Percentiles rank a stretch among this genome's conserved stretches.
Conservation (phyloP, 2,797 vertebrate species). For the Helostoma temminkii region DNA sequence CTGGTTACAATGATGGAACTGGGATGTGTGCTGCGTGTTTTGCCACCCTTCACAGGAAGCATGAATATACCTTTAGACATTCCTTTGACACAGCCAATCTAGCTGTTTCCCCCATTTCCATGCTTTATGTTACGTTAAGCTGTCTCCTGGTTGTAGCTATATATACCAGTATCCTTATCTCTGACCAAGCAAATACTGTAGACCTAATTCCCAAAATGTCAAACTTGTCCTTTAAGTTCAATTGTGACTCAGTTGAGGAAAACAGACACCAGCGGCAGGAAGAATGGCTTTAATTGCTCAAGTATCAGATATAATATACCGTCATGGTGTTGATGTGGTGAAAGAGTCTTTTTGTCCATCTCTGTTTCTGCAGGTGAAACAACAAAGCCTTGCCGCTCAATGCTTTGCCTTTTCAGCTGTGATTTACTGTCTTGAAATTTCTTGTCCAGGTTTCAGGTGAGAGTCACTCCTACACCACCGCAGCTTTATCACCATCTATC, state of each 20-base stretch:
- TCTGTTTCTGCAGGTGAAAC: slow-evolving; percentile 24
- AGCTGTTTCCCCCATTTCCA: background rate
- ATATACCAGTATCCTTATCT: background rate
- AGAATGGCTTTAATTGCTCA: slow-evolving; percentile 20
- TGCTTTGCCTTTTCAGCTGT: slow-evolving; percentile 43
- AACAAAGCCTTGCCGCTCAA: slow-evolving; percentile 52
- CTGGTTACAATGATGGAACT: no score
- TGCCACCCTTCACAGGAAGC: no score
- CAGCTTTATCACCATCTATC: slow-evolving; percentile 62
- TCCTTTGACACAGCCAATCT: background rate
- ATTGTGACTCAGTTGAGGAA: background rate
- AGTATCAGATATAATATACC: slow-evolving; percentile 32
- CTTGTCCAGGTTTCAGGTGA: slow-evolving; percentile 68
- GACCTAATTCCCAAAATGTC: background rate
- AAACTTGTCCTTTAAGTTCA: background rate
- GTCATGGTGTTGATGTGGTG: slow-evolving; percentile 31
- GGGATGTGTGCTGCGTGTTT: no score
- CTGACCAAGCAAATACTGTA: background rate
- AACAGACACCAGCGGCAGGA: background rate
- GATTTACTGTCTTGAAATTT: slow-evolving; percentile 68
- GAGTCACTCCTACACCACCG: slow-evolving; percentile 42
- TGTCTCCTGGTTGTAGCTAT: background rate
- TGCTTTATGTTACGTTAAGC: background rate
- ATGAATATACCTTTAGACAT: background rate
- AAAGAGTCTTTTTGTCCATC: slow-evolving; percentile 6